Evolutionary conservation across 2,797 vertebrate genomes (phyloP), one percentile per base, ranked within the genome.

Genomic region (Coregonus ussuriensis): DNA sequence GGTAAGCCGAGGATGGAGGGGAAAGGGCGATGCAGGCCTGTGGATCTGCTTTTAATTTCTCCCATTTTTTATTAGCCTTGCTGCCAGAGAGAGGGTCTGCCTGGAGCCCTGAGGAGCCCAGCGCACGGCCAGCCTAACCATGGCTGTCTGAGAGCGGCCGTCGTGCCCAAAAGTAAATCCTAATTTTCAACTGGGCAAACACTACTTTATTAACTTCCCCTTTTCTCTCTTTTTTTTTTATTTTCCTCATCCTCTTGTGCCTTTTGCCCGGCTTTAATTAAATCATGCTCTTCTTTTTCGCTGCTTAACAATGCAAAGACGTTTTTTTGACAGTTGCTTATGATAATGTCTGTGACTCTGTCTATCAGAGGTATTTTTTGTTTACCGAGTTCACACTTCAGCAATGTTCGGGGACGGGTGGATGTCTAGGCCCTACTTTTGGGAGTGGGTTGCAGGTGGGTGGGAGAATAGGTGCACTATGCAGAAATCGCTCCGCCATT

Each of bases 51-150:
- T 47, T 89, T 90, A 89, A 91, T 91, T 91, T 91, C 81, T 87
- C 79, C 77, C 82, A 54, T 67, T 90, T 92, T 93, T 93, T 93
- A 93, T 94, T 90, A 92, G 91, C 89, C 89, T 83, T 84, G 85
- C 82, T 89, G 85, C 86, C 51, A 78, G 74, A 79, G 75, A 80
- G 81, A 79, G 79, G 74, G 6, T 83, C 86, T 81, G 31, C 78
- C 63, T 71, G 89, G 53, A 82, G 88, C 87, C 90, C 89, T 77
- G 86, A 80, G 90, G 91, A 88, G 80, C 76, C 69, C 74, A 84
- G 82, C 84, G 85, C 86, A 88, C 85, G 85, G 86, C 83, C 71
- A 37, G 25, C 18, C 53, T 7, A n/a, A 37, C 62, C 53, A 69
- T 7, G 59, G 31, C 35, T 70, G 79, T 83, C 77, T 88, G 76